Percentiles rank a stretch among this genome's conserved stretches.
phyloP scores from a whole-genome alignment of 1,140 invertebrate genomes.

The Eufriesea mexicana region DNA sequence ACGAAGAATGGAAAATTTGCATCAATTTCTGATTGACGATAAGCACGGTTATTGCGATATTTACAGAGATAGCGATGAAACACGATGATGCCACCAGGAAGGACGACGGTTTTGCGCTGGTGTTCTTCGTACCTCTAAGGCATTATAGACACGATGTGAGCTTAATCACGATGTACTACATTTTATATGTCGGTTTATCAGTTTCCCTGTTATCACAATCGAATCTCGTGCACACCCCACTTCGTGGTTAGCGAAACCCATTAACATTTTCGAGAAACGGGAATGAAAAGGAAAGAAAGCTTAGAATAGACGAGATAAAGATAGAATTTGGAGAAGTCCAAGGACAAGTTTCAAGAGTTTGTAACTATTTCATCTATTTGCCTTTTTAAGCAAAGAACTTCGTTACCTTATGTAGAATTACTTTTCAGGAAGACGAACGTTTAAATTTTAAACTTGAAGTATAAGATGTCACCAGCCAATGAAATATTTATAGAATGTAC shows the following conservation, averaged over 20 bases:
- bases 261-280: slow-evolving; percentile 1
- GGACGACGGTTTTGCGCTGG: slow-evolving; percentile 9
- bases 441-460: too few species aligned
- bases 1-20: neutral
- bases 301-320: neutral
- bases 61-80: slow-evolving; percentile 69
- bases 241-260: neutral
- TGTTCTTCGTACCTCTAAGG: slow-evolving; percentile 35
- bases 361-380: neutral
- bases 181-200: slow-evolving; percentile 76
- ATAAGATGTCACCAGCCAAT: too few species aligned
- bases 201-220: slow-evolving; percentile 61
- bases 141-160: slow-evolving; percentile 60
- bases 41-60: slow-evolving; percentile 11
- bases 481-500: too few species aligned
- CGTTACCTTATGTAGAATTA: too few species aligned
- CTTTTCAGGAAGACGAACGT: too few species aligned
- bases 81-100: slow-evolving; percentile 52
- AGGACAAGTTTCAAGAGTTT: neutral
- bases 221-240: slow-evolving; percentile 48
- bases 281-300: neutral
- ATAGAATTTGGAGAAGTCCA: neutral
- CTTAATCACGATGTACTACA: slow-evolving; percentile 49
- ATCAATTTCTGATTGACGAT: slow-evolving; percentile 2
- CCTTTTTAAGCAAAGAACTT: neutral